These are phyloP conservation scores for Branchinecta sandiegonensis DNA, from an alignment of 2,888 invertebrate genomes.

Conservation along the genomic window DNA sequence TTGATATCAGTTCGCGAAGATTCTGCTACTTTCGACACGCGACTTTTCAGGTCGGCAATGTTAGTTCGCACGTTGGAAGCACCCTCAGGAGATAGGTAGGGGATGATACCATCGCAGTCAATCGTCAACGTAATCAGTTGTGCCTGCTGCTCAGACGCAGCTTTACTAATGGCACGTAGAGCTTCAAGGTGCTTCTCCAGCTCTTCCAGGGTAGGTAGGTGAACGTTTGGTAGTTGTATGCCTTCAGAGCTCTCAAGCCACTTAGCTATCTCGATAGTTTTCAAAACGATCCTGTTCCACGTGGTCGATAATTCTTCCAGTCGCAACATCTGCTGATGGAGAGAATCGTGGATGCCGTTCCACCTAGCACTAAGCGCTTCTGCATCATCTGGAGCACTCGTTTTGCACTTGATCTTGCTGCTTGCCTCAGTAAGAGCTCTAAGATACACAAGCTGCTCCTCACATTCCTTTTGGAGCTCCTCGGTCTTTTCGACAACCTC, in stretches of 20 bases:
- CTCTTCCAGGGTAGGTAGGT: constrained; percentile 41
- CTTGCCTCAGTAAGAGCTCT: constrained; percentile 57
- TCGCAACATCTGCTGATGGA: constrained; percentile 60
- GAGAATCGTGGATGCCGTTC: constrained; percentile 55
- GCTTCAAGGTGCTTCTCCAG: constrained; percentile 59
- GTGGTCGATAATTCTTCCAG: constrained; percentile 59
- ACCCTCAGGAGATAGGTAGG: constrained; percentile 62
- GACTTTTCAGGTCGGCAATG: constrained; percentile 55
- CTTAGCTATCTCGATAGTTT: constrained; percentile 55
- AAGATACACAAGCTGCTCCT: constrained; percentile 55
- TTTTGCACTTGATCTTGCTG: constrained; percentile 57
- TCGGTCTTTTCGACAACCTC: constrained; percentile 55
- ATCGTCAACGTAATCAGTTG: constrained; percentile 64
- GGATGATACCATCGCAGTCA: constrained; percentile 59
- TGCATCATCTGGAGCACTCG: constrained; percentile 64
- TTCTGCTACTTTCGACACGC: constrained; percentile 59
- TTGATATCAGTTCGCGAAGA: constrained; percentile 59
- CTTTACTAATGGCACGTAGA: constrained; percentile 47
- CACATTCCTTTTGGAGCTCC: constrained; percentile 59
- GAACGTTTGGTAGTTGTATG: constrained; percentile 31
- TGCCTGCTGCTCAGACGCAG: constrained; percentile 69
- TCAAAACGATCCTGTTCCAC: constrained; percentile 67
- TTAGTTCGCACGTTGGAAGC: constrained; percentile 53
- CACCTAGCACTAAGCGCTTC: constrained; percentile 68
- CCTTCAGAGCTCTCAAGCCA: constrained; percentile 47